phyloP scores from a whole-genome alignment of 2,888 invertebrate genomes.

The Meiosimyza platycephala region DNA sequence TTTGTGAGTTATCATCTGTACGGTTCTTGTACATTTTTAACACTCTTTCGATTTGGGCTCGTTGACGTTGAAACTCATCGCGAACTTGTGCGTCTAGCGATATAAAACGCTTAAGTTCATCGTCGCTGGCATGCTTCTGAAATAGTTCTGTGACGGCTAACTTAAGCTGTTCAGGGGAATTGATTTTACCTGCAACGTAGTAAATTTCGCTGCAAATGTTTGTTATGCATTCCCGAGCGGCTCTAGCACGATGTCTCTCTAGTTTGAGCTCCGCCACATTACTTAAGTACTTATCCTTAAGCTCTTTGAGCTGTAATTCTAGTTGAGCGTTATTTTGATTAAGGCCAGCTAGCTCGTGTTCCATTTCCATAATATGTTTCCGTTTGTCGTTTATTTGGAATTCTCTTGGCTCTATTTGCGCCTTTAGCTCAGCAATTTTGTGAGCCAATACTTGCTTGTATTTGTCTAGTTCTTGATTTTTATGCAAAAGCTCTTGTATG shows the following conservation, averaged over 20 bases:
- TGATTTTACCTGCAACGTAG: conserved; percentile 81
- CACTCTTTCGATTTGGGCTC: conserved; percentile 79
- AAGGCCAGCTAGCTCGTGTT: conserved; percentile 82
- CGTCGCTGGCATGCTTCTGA: conserved; percentile 76
- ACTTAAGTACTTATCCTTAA: conserved; percentile 81
- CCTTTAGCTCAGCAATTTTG: conserved; percentile 88
- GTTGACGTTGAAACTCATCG: conserved; percentile 81
- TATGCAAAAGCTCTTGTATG: conserved; percentile 84
- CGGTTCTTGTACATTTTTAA: conserved; percentile 52
- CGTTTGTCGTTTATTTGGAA: conserved; percentile 86
- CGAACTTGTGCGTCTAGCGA: conserved; percentile 79
- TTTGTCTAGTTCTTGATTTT: conserved; percentile 90
- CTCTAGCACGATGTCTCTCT: conserved; percentile 74
- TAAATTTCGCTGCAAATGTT: conserved; percentile 86
- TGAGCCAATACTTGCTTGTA: conserved; percentile 91
- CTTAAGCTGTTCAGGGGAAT: conserved; percentile 72
- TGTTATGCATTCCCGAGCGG: conserved; percentile 74
- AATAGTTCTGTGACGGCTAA: conserved; percentile 60
- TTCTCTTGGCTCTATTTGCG: conserved; percentile 88
- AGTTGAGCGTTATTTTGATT: conserved; percentile 76
- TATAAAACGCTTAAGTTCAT: conserved; percentile 75
- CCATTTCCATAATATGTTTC: conserved; percentile 84
- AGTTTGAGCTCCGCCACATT: conserved; percentile 77
- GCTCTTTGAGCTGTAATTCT: conserved; percentile 80
- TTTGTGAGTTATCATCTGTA: conserved; percentile 50